Base-by-base conservation (phyloP, 1,140 invertebrate species). In the Aleiodes sp. region DNA sequence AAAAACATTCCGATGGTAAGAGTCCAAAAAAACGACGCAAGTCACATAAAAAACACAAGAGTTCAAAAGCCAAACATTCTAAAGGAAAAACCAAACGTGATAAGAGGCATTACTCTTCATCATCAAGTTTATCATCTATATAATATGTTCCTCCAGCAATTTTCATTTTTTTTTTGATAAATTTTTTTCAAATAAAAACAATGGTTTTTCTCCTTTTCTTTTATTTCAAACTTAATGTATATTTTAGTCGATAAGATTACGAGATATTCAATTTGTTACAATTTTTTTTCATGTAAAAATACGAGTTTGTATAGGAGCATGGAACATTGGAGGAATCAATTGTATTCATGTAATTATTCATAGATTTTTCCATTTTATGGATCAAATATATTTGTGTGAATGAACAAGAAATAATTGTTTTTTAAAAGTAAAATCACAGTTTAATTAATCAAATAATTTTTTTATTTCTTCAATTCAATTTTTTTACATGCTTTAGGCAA, bases 1-100 rank as follows among this genome's bases (percentile, higher is more conserved):
- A 14, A 10, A 60, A 60, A 61, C 28, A 61, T 68, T 60, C 65
- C 10, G 56, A 68, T 16, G 35, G 4, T 28, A 68, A 35, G n/a
- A 39, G 10, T 43, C 8, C 8, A 29, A 29, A 64, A 1, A 64
- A 28, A 28, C 35, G 56, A 1, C 26, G 8, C 10, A 59, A 59
- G 14, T 28, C 28, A n/a, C 56, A 59, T 26, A 59, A 59, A 16
- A 59, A 59, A 14, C 16, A 59, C 28, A 59, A 59, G 29, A 29
- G 26, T 29, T 59, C 28, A 31, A 59, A 52, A 16, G 46, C 19
- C 1, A 52, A 59, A 31, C 56, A 16, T 59, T 16, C 8, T 52
- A 39, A 62, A 39, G 19, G n/a, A n/a, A 29, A 16, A 9, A 39
- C 8, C 37, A 52, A 52, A 65, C 24, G 41, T 52, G 16, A 9